Percentiles rank a stretch among this genome's conserved stretches.
Evolutionary conservation across 2,888 invertebrate genomes (phyloP).

Genomic region (Hipparchia sbordonii): DNA sequence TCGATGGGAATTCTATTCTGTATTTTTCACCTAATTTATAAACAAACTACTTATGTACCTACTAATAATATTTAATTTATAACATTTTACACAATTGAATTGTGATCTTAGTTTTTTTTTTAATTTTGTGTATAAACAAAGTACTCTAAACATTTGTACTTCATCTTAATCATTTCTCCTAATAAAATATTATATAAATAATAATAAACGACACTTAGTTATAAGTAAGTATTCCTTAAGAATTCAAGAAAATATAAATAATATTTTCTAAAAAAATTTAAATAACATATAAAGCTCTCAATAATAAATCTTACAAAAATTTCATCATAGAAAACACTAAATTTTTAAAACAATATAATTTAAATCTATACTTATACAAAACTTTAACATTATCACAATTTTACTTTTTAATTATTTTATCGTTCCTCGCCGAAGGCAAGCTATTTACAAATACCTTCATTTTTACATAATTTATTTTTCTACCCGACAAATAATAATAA

Average conservation of each 20-base stretch:
- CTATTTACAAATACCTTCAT: constrained; percentile 22
- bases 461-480: not conserved
- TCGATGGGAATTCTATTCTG: too few relatives aligned
- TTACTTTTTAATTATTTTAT: constrained; percentile 10
- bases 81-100: constrained; percentile 22
- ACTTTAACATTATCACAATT: constrained; percentile 30
- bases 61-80: constrained; percentile 6
- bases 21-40: not conserved
- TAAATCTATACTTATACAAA: constrained; percentile 1
- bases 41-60: constrained; percentile 4
- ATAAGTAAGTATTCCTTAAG: not conserved
- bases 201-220: not conserved
- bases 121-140: constrained; percentile 11
- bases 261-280: constrained; percentile 9
- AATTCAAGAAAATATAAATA: not conserved
- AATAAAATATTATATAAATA: not conserved
- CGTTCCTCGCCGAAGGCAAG: not conserved
- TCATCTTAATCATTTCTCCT: not conserved
- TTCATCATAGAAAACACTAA: constrained; percentile 18
- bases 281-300: constrained; percentile 5
- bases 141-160: constrained; percentile 23
- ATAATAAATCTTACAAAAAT: constrained; percentile 14
- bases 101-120: constrained; percentile 14
- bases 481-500: not conserved
- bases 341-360: constrained; percentile 17